These are phyloP conservation scores for Anarsia innoxiella DNA, from an alignment of 2,888 invertebrate genomes.

Conservation along the genomic window DNA sequence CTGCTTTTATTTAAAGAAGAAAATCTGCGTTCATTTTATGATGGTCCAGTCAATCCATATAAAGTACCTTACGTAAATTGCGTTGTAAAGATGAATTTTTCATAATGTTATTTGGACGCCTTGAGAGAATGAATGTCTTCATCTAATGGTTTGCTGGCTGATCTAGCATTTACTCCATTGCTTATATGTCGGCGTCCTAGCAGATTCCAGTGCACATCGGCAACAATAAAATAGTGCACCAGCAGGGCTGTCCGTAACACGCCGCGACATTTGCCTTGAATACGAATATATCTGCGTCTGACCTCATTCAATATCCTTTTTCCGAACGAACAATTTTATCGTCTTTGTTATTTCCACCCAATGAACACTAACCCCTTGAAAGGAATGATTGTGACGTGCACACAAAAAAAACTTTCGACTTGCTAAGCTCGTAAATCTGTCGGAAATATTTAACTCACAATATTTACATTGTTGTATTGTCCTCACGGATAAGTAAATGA, in stretches of 20 bases:
- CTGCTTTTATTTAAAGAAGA: too few species aligned
- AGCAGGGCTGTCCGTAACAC: conserved; percentile 50
- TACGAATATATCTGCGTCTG: conserved; percentile 64
- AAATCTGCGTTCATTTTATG: too few species aligned
- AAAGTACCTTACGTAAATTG: too few species aligned
- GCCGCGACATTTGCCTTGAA: conserved; percentile 59
- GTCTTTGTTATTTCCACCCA: conserved; percentile 71
- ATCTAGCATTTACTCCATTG: too few species aligned
- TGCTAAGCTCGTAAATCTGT: conserved; percentile 27
- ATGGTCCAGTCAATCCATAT: too few species aligned
- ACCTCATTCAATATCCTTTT: conserved; percentile 73
- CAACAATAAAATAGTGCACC: conserved; percentile 42
- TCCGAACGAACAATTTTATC: conserved; percentile 71
- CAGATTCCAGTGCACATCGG: not conserved
- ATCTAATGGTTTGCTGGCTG: too few species aligned
- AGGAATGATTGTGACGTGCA: conserved; percentile 61
- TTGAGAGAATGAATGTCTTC: too few species aligned
- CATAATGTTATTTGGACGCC: too few species aligned
- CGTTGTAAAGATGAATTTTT: too few species aligned
- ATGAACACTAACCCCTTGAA: conserved; percentile 66
- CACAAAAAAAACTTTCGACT: conserved; percentile 49
- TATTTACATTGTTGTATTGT: too few species aligned
- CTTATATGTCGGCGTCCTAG: too few species aligned
- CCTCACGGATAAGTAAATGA: too few species aligned
- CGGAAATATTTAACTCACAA: not conserved